Percentiles rank a stretch among this genome's conserved stretches.
Evolutionary conservation across 2,113 vertebrate genomes (phyloP).

Genomic region (Mastomys coucha): DNA sequence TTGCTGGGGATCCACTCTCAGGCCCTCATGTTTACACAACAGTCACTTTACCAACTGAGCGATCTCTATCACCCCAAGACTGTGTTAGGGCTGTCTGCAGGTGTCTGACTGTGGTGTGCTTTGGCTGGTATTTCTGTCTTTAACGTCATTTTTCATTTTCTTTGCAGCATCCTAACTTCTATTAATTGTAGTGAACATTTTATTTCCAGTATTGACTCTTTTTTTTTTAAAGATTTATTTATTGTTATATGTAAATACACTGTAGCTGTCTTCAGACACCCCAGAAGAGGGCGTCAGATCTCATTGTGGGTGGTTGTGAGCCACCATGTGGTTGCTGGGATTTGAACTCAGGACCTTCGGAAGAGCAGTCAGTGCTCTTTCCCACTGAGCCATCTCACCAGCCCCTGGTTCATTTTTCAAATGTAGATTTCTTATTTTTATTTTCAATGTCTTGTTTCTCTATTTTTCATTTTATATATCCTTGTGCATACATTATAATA

Average conservation of each 20-base stretch:
- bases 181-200: slow-evolving; percentile 33
- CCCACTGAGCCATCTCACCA: no score
- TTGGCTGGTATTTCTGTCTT: background rate
- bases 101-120: background rate
- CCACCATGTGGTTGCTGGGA: no score
- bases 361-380: no score
- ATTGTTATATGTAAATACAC: no score
- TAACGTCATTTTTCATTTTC: slow-evolving; percentile 7
- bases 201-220: background rate
- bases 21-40: background rate
- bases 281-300: no score
- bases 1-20: background rate
- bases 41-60: background rate
- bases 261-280: no score
- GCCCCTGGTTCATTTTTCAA: background rate
- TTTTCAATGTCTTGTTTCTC: background rate
- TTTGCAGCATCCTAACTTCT: slow-evolving; percentile 8
- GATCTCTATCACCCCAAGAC: background rate
- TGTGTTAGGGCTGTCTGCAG: background rate
- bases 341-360: no score
- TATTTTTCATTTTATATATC: background rate
- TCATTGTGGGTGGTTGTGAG: no score
- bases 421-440: background rate
- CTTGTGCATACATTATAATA: background rate
- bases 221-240: no score